Evolutionary conservation across 2,113 vertebrate genomes (phyloP), one percentile per base, ranked within the genome.

Genomic region (Dolichallabes microphthalmus): DNA sequence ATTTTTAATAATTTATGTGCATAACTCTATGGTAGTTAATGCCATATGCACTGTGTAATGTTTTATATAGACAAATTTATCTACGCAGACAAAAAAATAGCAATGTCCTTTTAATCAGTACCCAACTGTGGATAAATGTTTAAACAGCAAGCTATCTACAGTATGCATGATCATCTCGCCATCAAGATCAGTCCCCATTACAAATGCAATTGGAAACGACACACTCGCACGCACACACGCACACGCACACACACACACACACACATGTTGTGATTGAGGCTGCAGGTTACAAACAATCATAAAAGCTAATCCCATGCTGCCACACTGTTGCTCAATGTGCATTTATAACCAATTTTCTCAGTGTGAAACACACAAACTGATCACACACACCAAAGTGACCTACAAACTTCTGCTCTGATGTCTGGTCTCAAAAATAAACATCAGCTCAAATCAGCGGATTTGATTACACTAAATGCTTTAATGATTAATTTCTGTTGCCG

Each of bases 271-370:
- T 88, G 87, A 88, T 86, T 88, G 81, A 75, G 53, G 78, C 68
- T 74, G 58, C 85, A 82, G 83, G 71, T 77, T 64, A 84, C 25
- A 71, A 73, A 27, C 77, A 85, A 85, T 85, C 77, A 60, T 69
- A 12, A 55, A 84, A 84, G 52, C 57, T 82, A 80, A 84, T 76
- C 85, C 84, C 85, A 66, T 66, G 20, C 55, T 75, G 61, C 60
- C 82, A 55, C 25, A n/a, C 50, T 58, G 80, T 60, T 60, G n/a
- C 68, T 64, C 68, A 52, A 73, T 53, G 61, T 78, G 82, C 74
- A 83, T 86, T 45, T 83, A 80, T 50, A 86, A 86, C 74, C 81
- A 80, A 83, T 88, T 83, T 83, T 74, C 75, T 53, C 84, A 50
- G 81, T 82, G 81, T 57, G 71, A 85, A 52, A 79, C 63, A 20